Conservation (phyloP, 2,888 invertebrate genomes). For the Drosophila ezoana region DNA sequence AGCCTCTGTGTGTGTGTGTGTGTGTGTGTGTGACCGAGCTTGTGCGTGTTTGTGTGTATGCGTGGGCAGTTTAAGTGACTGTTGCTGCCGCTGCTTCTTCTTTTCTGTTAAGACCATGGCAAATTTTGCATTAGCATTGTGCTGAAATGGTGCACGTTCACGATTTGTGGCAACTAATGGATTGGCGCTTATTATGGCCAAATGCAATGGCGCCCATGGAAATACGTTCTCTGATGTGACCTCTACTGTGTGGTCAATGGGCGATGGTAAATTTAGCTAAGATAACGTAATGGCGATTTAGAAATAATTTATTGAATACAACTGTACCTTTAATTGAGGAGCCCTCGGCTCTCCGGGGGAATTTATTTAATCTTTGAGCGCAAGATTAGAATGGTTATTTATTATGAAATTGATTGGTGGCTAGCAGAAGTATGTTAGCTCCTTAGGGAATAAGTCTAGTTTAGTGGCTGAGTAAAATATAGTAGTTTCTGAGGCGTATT, state of each 20-base stretch:
- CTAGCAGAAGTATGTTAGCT: not conserved
- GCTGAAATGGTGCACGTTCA: constrained; percentile 55
- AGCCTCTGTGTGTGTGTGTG: constrained; percentile 12
- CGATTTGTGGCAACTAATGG: constrained; percentile 71
- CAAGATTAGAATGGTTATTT: not conserved
- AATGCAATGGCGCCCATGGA: constrained; percentile 19
- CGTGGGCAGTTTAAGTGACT: constrained; percentile 49
- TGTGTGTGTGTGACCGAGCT: constrained; percentile 14
- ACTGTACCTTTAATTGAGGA: constrained; percentile 32
- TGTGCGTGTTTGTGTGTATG: constrained; percentile 14
- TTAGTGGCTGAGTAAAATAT: not conserved
- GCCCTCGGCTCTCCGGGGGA: constrained; percentile 13
- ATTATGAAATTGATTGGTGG: constrained; percentile 4
- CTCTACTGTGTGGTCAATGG: constrained; percentile 14
- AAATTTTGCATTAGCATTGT: constrained; percentile 63
- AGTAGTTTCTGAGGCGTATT: not conserved
- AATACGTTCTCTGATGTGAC: constrained; percentile 9
- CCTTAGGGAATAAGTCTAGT: not conserved
- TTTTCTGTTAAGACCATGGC: constrained; percentile 24
- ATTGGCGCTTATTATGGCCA: constrained; percentile 70
- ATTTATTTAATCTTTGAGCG: constrained; percentile 7
- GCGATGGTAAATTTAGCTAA: constrained; percentile 22
- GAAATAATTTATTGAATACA: constrained; percentile 54
- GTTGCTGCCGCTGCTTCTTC: constrained; percentile 10
- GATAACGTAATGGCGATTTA: constrained; percentile 44